These are phyloP conservation scores for Liasis olivaceus DNA, from an alignment of 2,797 vertebrate species.

Conservation along the genomic window DNA sequence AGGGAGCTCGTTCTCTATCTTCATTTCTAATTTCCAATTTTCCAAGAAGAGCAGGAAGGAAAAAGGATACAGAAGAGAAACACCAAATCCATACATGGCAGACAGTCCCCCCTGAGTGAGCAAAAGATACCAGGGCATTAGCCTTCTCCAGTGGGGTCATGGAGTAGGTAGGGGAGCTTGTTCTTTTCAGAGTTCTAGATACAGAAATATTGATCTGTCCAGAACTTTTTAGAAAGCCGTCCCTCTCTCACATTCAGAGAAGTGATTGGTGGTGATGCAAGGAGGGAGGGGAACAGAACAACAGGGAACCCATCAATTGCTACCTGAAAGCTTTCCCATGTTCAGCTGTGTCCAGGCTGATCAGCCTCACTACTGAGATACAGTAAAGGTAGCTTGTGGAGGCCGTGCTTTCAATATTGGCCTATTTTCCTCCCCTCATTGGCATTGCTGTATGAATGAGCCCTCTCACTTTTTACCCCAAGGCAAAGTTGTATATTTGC, in stretches of 20 bases:
- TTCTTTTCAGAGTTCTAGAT: background rate
- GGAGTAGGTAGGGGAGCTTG: background rate
- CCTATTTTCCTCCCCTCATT: background rate
- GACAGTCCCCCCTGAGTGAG: no score
- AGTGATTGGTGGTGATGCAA: background rate
- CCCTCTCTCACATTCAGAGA: background rate
- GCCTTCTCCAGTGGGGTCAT: background rate
- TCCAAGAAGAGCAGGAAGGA: no score
- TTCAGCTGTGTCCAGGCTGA: background rate
- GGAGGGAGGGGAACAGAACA: background rate
- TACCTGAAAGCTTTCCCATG: background rate
- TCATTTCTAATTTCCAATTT: no score
- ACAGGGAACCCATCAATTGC: background rate
- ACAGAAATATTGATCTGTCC: background rate
- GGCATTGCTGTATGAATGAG: background rate
- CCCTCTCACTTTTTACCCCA: background rate
- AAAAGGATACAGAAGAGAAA: no score
- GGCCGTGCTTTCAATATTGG: background rate
- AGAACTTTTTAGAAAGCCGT: background rate
- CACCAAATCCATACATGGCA: no score
- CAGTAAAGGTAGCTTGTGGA: background rate
- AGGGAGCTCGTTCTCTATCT: no score
- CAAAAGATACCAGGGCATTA: no score
- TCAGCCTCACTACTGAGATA: background rate
- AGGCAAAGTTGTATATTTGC: background rate